Evolutionary conservation across 2,113 vertebrate species (phyloP).

Genomic region (Agelaius phoeniceus): DNA sequence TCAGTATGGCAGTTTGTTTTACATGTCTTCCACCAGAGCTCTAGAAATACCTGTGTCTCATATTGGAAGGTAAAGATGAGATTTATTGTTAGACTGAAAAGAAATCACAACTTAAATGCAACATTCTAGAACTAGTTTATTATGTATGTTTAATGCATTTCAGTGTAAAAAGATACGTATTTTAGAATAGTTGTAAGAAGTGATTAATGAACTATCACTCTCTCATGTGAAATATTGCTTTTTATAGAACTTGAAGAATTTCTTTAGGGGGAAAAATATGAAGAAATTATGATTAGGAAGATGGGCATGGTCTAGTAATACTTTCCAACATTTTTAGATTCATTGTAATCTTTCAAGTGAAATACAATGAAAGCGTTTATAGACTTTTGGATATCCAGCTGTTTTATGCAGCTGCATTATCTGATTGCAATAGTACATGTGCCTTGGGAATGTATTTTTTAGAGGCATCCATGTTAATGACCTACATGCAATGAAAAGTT

Average conservation of each 20-base stretch:
- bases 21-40: background rate
- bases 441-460: background rate
- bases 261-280: background rate
- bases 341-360: background rate
- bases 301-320: background rate
- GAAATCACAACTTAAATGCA: background rate
- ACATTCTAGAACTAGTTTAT: background rate
- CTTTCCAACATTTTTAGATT: background rate
- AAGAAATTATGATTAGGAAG: background rate
- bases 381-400: background rate
- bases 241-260: background rate
- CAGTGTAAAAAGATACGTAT: fast-evolving
- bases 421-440: background rate
- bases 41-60: background rate
- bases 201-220: background rate
- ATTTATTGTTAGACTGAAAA: background rate
- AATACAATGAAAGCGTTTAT: background rate
- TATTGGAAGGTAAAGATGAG: background rate
- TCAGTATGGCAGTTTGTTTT: background rate
- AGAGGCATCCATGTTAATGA: background rate
- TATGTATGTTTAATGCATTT: background rate
- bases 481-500: background rate
- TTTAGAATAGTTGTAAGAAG: background rate
- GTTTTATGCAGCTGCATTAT: background rate
- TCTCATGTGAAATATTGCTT: background rate